phyloP scores from a whole-genome alignment of 2,113 vertebrate species.

The Istiophorus platypterus region DNA sequence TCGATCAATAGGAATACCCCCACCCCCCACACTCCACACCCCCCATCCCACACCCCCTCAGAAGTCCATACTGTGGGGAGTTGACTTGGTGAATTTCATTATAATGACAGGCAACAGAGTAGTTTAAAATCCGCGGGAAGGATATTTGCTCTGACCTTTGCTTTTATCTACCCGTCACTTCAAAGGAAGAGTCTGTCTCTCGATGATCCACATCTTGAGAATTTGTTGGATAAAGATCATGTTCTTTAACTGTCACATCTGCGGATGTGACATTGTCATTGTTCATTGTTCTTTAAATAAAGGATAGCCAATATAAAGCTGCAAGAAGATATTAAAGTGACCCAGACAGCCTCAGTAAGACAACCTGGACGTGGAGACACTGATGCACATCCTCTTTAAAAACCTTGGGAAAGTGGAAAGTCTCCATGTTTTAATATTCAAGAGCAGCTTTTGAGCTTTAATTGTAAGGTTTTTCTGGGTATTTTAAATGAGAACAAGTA shows the following conservation, averaged over 20 bases:
- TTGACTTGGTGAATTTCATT: slow-evolving; percentile 64
- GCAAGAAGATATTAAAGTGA: slow-evolving; percentile 5
- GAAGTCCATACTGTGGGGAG: slow-evolving; percentile 60
- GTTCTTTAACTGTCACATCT: slow-evolving; percentile 32
- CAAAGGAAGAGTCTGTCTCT: slow-evolving; percentile 12
- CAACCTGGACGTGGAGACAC: background rate
- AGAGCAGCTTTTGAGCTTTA: slow-evolving; percentile 31
- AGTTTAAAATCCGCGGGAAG: slow-evolving; percentile 51
- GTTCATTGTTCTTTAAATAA: slow-evolving; percentile 20
- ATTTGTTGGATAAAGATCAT: slow-evolving; percentile 30
- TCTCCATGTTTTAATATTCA: slow-evolving; percentile 43
- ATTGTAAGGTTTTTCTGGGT: slow-evolving; percentile 36
- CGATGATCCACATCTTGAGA: slow-evolving; percentile 20
- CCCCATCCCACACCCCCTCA: too few relatives aligned
- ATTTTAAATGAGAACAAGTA: slow-evolving; percentile 52
- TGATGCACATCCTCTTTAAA: background rate
- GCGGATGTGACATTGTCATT: slow-evolving; percentile 32
- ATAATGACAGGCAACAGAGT: slow-evolving; percentile 46
- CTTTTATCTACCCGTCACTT: slow-evolving; percentile 55
- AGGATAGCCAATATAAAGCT: slow-evolving; percentile 11
- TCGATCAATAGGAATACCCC: slow-evolving; percentile 72
- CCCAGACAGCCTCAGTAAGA: slow-evolving; percentile 1
- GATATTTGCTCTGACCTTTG: slow-evolving; percentile 67
- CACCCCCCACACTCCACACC: too few relatives aligned
- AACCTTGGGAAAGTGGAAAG: slow-evolving; percentile 18